A percentile compares a stretch with the other conserved stretches of the same genome.
Conservation (phyloP, 2,888 invertebrate species). For the Pinctada fucata region DNA sequence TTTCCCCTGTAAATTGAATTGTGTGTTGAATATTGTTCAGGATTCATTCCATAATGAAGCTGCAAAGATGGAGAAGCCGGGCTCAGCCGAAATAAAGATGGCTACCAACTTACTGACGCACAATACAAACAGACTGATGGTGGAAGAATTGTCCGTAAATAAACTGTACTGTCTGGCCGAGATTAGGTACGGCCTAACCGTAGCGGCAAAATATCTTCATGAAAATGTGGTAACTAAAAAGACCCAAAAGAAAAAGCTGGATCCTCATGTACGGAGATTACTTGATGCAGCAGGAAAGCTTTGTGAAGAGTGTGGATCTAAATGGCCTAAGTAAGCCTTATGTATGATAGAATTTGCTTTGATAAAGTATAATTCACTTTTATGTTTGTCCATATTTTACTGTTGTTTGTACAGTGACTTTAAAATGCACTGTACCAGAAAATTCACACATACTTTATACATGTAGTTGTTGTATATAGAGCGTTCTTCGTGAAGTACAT, state of each 20-base stretch:
- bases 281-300: slow-evolving; percentile 51
- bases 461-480: slow-evolving; percentile 45
- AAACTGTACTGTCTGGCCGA: slow-evolving; percentile 53
- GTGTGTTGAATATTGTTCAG: not conserved
- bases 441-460: too few species aligned
- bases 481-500: slow-evolving; percentile 62
- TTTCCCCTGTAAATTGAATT: too few species aligned
- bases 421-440: too few species aligned
- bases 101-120: slow-evolving; percentile 41
- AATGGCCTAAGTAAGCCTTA: slow-evolving; percentile 49
- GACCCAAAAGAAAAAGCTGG: slow-evolving; percentile 20
- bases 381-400: too few species aligned
- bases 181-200: slow-evolving; percentile 54
- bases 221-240: slow-evolving; percentile 33
- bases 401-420: too few species aligned
- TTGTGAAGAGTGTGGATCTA: slow-evolving; percentile 42
- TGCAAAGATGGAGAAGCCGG: slow-evolving; percentile 11
- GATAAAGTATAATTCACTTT: not conserved
- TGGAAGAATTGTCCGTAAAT: slow-evolving; percentile 37
- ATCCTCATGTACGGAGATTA: slow-evolving; percentile 35
- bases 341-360: not conserved
- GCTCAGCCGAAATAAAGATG: slow-evolving; percentile 24
- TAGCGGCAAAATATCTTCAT: slow-evolving; percentile 52
- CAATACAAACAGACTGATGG: slow-evolving; percentile 32
- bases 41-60: slow-evolving; percentile 43